phyloP scores from a whole-genome alignment of 2,888 invertebrate genomes.

The Drosophila limbata region DNA sequence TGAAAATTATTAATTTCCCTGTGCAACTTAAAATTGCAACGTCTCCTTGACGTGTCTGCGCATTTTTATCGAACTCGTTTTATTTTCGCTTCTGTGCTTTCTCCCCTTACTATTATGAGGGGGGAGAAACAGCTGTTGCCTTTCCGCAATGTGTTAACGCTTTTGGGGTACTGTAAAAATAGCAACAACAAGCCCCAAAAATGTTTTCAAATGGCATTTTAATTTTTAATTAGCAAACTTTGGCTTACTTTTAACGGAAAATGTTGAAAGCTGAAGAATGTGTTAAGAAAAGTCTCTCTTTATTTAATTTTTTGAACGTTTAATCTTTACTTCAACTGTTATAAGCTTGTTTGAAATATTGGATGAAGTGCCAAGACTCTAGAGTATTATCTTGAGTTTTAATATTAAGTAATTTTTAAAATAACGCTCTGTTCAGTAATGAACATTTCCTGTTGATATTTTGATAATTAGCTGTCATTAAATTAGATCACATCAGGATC shows the following conservation, averaged over 20 bases:
- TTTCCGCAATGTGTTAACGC: not conserved
- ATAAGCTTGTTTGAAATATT: no score
- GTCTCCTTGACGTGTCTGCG: constrained; percentile 30
- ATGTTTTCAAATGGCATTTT: constrained; percentile 64
- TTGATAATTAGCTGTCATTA: no score
- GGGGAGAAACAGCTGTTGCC: not conserved
- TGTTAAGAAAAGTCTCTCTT: constrained; percentile 18
- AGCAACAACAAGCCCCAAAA: constrained; percentile 1
- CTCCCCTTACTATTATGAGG: not conserved
- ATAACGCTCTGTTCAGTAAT: no score
- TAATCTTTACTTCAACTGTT: no score
- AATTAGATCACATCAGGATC: no score
- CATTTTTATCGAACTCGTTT: constrained; percentile 42
- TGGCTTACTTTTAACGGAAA: constrained; percentile 22
- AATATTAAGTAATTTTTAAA: no score
- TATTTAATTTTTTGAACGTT: not conserved
- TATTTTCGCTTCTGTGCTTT: constrained; percentile 3
- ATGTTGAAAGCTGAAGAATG: constrained; percentile 13
- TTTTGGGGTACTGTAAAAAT: not conserved
- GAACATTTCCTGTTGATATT: no score
- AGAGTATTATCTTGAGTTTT: no score
- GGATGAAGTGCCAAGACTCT: no score
- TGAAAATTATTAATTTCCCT: constrained; percentile 74
- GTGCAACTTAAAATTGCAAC: constrained; percentile 70
- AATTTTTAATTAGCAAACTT: constrained; percentile 45